These are phyloP conservation scores for Morus bassanus DNA, from an alignment of 2,797 vertebrate species.

Conservation along the genomic window DNA sequence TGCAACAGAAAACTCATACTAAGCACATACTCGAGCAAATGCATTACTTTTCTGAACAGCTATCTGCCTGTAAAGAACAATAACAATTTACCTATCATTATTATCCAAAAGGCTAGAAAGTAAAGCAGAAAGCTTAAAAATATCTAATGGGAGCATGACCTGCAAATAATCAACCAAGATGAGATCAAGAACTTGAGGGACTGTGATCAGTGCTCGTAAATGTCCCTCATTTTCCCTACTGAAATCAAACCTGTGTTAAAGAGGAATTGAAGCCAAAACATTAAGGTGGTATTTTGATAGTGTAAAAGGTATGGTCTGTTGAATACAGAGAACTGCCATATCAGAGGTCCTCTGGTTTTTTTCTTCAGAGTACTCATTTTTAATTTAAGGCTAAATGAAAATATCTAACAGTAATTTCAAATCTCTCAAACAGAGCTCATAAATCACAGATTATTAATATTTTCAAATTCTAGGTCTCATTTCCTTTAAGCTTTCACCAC, in stretches of 20 bases:
- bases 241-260: background rate
- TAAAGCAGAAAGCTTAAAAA: background rate
- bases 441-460: background rate
- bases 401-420: background rate
- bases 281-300: background rate
- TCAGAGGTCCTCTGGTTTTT: background rate
- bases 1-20: background rate
- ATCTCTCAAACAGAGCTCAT: background rate
- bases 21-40: background rate
- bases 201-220: background rate
- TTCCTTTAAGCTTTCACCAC: background rate
- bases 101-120: background rate
- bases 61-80: background rate
- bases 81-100: background rate
- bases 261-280: background rate
- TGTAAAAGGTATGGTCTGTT: background rate
- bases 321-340: background rate
- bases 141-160: background rate
- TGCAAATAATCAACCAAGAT: background rate
- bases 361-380: background rate
- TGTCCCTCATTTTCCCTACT: background rate
- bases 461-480: background rate
- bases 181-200: background rate
- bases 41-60: background rate
- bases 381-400: background rate